These are phyloP conservation scores for Synodontis membranacea DNA, from an alignment of 2,113 vertebrate species.

Conservation along the genomic window DNA sequence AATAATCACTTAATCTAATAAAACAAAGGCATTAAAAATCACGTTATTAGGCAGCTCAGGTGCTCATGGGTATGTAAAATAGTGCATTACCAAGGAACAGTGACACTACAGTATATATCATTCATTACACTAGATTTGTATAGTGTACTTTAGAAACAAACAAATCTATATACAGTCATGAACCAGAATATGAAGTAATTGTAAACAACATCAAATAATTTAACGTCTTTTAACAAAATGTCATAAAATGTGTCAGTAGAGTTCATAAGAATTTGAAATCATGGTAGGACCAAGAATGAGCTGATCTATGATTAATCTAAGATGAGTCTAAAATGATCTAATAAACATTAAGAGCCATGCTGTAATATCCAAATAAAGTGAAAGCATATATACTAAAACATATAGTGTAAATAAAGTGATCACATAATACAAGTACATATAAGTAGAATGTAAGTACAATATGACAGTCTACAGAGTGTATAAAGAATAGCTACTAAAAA, in stretches of 20 bases:
- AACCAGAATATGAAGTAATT: background rate
- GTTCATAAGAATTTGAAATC: background rate
- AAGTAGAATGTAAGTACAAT: background rate
- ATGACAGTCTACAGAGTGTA: background rate
- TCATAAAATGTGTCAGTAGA: background rate
- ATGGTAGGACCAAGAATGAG: background rate
- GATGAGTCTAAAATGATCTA: background rate
- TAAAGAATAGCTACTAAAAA: background rate
- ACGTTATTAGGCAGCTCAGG: background rate
- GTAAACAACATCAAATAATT: background rate
- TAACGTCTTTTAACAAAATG: background rate
- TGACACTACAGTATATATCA: background rate
- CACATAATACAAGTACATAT: background rate
- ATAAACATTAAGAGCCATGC: background rate
- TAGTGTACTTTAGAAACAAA: background rate
- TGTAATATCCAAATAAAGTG: background rate
- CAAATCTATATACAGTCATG: no score
- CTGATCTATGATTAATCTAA: no score
- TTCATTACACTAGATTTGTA: background rate
- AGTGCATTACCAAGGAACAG: background rate
- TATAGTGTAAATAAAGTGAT: background rate
- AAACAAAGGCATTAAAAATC: conserved; percentile 11
- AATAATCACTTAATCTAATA: conserved; percentile 10
- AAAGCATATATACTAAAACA: background rate
- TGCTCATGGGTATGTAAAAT: background rate